Evolutionary conservation across 2,888 invertebrate species (phyloP).

Genomic region (Schizaphis graminum): DNA sequence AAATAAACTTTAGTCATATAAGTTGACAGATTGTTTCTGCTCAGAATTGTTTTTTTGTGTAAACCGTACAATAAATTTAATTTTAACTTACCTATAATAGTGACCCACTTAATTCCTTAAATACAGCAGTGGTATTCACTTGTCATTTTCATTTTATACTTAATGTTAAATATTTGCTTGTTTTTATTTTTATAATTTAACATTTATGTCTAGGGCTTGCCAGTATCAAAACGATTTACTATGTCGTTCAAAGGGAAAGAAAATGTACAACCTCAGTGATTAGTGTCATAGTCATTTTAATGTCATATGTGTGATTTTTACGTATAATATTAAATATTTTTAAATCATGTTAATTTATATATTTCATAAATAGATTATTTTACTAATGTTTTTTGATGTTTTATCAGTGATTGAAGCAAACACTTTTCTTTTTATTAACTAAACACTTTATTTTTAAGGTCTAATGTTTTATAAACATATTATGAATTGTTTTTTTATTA

Average conservation of each 20-base stretch:
- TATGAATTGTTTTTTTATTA: not conserved
- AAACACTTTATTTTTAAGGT: constrained; percentile 2
- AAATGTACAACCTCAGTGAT: constrained; percentile 22
- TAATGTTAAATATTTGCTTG: not conserved
- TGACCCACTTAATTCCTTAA: too few relatives aligned
- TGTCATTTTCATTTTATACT: not conserved
- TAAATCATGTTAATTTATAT: not conserved
- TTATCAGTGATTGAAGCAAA: not conserved
- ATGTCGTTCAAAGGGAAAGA: constrained; percentile 37
- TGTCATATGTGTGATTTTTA: not conserved
- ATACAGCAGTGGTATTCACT: too few relatives aligned
- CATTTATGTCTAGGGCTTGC: constrained; percentile 31
- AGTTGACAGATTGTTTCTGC: too few relatives aligned
- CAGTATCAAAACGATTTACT: not conserved
- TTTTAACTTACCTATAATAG: too few relatives aligned
- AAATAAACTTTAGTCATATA: too few relatives aligned
- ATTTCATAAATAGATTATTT: not conserved
- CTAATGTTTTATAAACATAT: constrained; percentile 5
- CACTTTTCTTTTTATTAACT: not conserved
- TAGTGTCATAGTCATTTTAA: not conserved
- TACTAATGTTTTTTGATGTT: not conserved
- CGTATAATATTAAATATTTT: not conserved
- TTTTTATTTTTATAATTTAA: not conserved
- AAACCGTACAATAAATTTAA: too few relatives aligned
- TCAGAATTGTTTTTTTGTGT: too few relatives aligned